Conservation (phyloP, 1,140 invertebrate genomes). For the Metopolophium dirhodum region DNA sequence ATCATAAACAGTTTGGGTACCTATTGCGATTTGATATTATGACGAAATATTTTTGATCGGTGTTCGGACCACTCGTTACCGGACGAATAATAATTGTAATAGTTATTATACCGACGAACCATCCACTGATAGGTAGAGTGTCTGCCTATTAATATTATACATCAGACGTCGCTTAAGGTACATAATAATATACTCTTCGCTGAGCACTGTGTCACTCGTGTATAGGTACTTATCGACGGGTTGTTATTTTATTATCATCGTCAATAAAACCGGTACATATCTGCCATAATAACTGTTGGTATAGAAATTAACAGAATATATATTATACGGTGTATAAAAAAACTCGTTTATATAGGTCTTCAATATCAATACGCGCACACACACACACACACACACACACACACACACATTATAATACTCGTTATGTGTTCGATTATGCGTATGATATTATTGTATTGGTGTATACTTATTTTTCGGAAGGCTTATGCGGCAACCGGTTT, state of each 20-base stretch:
- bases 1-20: background rate
- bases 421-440: conserved; percentile 24
- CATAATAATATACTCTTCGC: background rate
- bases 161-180: background rate
- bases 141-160: background rate
- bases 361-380: background rate
- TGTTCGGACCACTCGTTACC: background rate
- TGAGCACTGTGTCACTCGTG: background rate
- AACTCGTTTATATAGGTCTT: conserved; percentile 31
- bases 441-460: conserved; percentile 4
- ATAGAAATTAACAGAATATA: background rate
- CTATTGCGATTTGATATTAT: background rate
- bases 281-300: conserved; percentile 16
- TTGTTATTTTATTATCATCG: conserved; percentile 32
- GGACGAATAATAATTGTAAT: too few species aligned
- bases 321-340: background rate
- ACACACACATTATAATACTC: background rate
- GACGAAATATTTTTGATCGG: background rate
- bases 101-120: background rate
- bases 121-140: background rate
- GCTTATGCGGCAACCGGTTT: conserved; percentile 1
- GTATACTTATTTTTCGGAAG: conserved; percentile 12
- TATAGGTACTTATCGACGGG: background rate
- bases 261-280: background rate
- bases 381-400: background rate